A percentile compares a stretch with the other conserved stretches of the same genome.
Conservation (phyloP, 2,888 invertebrate species). For the Noctua fimbriata region DNA sequence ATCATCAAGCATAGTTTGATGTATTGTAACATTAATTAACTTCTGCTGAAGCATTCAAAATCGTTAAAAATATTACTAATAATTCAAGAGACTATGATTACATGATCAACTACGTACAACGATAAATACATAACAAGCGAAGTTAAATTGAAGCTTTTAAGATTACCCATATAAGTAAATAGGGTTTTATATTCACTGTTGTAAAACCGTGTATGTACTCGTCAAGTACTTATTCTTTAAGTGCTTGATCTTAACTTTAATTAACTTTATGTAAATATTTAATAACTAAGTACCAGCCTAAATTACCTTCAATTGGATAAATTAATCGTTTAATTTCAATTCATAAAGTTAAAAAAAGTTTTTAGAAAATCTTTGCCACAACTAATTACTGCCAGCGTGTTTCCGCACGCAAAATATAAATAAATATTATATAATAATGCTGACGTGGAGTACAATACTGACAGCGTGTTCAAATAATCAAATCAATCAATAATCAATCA, state of each 20-base stretch:
- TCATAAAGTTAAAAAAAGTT: background rate
- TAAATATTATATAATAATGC: no score
- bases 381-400: no score
- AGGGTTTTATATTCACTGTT: background rate
- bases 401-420: no score
- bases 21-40: conserved; percentile 38
- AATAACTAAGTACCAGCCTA: background rate
- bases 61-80: conserved; percentile 17
- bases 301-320: background rate
- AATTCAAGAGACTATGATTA: conserved; percentile 13
- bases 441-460: no score
- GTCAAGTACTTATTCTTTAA: background rate
- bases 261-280: background rate
- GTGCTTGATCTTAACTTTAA: background rate
- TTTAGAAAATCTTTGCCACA: background rate
- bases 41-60: conserved; percentile 9
- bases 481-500: background rate
- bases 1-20: conserved; percentile 6
- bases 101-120: conserved; percentile 32
- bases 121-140: background rate
- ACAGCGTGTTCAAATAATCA: background rate
- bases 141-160: conserved; percentile 17
- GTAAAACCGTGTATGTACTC: background rate
- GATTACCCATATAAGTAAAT: conserved; percentile 13
- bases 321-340: background rate